Percentiles rank a stretch among this genome's conserved stretches.
These are phyloP conservation scores for Cerceris rybyensis DNA, from an alignment of 2,888 invertebrate species.

Conservation along the genomic window DNA sequence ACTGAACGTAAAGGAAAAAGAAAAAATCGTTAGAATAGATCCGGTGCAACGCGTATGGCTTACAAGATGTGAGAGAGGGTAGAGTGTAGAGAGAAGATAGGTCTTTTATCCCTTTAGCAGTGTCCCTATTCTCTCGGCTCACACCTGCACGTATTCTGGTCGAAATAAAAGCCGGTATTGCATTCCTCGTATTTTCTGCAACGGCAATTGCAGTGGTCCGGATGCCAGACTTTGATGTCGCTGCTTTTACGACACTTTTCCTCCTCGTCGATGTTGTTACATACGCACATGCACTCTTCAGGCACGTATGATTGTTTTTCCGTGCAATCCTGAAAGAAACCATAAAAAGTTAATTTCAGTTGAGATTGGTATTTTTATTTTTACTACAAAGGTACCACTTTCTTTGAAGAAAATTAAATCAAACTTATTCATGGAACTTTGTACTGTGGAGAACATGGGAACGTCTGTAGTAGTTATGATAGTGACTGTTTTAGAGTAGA, in stretches of 20 bases:
- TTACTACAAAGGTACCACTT: not conserved
- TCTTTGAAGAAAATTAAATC: not conserved
- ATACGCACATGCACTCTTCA: conserved; percentile 85
- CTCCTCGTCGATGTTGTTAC: conserved; percentile 85
- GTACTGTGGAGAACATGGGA: too few relatives aligned
- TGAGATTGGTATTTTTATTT: not conserved
- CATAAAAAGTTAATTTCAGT: not conserved
- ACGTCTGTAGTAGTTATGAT: too few relatives aligned
- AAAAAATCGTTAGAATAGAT: not conserved
- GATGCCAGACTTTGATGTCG: conserved; percentile 85
- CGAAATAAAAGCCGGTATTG: conserved; percentile 85
- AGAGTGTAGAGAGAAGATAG: conserved; percentile 39
- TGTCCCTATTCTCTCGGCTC: conserved; percentile 62
- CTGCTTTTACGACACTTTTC: conserved; percentile 83
- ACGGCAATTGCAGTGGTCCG: conserved; percentile 84
- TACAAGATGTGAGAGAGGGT: conserved; percentile 53
- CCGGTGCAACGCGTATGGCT: conserved; percentile 35
- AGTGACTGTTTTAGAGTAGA: too few relatives aligned
- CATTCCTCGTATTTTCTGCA: conserved; percentile 84
- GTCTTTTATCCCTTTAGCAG: conserved; percentile 43
- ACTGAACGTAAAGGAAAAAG: too few relatives aligned
- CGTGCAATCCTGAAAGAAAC: conserved; percentile 83
- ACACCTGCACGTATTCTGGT: conserved; percentile 84
- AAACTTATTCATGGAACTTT: too few relatives aligned
- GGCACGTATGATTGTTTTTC: conserved; percentile 84